Base-by-base conservation (phyloP, 2,113 vertebrate genomes). In the Ptilonorhynchus violaceus region DNA sequence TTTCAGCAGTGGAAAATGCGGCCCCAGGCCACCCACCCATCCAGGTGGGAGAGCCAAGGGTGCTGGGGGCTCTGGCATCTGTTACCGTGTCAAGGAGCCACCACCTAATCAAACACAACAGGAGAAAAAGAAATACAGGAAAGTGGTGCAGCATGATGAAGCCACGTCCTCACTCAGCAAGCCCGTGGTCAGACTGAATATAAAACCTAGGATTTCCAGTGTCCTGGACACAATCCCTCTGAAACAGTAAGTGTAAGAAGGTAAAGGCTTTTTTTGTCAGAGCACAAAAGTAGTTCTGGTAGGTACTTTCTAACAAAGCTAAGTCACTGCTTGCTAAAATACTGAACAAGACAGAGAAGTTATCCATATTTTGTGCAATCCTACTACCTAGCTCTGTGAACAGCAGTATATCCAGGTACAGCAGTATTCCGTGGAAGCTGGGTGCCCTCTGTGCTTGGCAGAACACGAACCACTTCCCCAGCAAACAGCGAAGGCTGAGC, bases 401-500 rank as follows among this genome's bases (percentile, higher is more conserved):
- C 20, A 50, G 33, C 44, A 83, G 25, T 17, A 13, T n/a, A 42
- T 50, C 44, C 30, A 42, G 18, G 47, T 18, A 30, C 53, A 66
- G 15, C 21, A 39, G 47, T 10, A 52, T 23, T 86, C n/a, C 12
- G 2, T 3, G 4, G 28, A 59, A 23, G 22, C 27, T 41, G 44
- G 8, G 23, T 16, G n/a, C 11, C 58, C 66, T 9, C 21, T 19
- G 20, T 25, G 27, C 75, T 67, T 33, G n/a, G 67, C 79, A 82
- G 20, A 24, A 46, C 2, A 5, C 8, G 44, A 64, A 24, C 37
- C 27, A 64, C 22, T 35, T 47, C 39, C 53, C 20, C 42, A 37
- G 35, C 56, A 46, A 88, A 35, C 4, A 68, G 27, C 0, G 0
- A 85, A 67, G n/a, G 39, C 44, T 53, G 33, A 50, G 8, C 19